Evolutionary conservation across 30 jellyfish, hydroid and myxozoan species (phyloP), one percentile per base, ranked within the genome.

Genomic region (Morbakka virulenta): DNA sequence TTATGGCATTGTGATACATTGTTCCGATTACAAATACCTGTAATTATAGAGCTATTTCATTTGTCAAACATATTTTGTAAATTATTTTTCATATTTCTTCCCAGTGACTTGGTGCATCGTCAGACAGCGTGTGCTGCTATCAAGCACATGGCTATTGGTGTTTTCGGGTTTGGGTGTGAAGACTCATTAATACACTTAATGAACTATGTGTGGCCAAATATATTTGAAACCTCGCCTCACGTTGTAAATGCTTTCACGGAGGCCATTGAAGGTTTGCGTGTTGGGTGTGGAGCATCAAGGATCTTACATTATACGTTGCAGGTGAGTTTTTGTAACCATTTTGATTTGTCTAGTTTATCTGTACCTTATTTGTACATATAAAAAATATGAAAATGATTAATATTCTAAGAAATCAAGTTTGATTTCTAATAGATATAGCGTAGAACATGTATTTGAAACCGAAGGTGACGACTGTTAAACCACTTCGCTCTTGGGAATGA

Each of bases 41-140:
- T n/a, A n/a, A n/a, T n/a, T n/a, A n/a, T n/a, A n/a, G n/a, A n/a
- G n/a, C n/a, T n/a, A n/a, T n/a, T n/a, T n/a, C n/a, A n/a, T n/a
- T n/a, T n/a, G n/a, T n/a, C n/a, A n/a, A n/a, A n/a, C n/a, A n/a
- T n/a, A n/a, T n/a, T n/a, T n/a, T n/a, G n/a, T n/a, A n/a, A n/a
- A n/a, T n/a, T n/a, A n/a, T 21, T 2, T 48, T 30, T 25, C 13
- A 14, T 0, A 20, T 47, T 61, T 53, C 22, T 23, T 78, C 77
- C 22, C 70, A 85, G 96, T 6, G 99, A 94, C 61, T 86, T 94
- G 53, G 99, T 94, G 28, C 99, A 94, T 78, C 97, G 99, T 24
- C 99, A 94, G 61, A 94, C 97, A 12, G 95, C 99, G 0, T 87
- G 99, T 61, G 99, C 99, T 50, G 99, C 97, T 9, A 87, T 87